Evolutionary conservation across 23 tunicate genomes (phyloP).

Genomic region (Diplosoma virens): DNA sequence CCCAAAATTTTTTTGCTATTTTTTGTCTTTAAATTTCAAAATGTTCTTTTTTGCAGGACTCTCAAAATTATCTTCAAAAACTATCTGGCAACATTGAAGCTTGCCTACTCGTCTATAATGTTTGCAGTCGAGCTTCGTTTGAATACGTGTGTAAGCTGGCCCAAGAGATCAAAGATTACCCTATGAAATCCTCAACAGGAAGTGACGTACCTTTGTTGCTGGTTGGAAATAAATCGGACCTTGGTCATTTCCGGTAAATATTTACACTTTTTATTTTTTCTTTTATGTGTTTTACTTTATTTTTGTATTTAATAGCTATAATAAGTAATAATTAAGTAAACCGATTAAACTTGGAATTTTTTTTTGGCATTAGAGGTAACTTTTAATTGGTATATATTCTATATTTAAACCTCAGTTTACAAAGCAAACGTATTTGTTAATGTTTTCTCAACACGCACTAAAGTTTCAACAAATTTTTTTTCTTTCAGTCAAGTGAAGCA

Average conservation of each 20-base stretch:
- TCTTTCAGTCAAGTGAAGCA: slow-evolving; percentile 43
- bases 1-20: no score
- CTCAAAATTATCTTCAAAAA: slow-evolving; percentile 2
- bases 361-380: no score
- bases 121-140: slow-evolving; percentile 38
- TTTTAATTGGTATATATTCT: no score
- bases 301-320: no score
- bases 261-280: no score
- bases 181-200: background rate
- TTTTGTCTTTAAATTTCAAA: background rate
- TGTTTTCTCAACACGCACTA: no score
- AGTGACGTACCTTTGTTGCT: slow-evolving; percentile 14
- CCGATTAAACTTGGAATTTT: no score
- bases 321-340: no score
- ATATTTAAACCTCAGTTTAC: no score
- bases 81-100: slow-evolving; percentile 10
- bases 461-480: no score
- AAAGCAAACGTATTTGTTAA: no score
- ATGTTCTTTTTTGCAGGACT: slow-evolving; percentile 8
- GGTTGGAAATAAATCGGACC: slow-evolving; percentile 46
- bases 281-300: no score
- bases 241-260: slow-evolving; percentile 19
- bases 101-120: slow-evolving; percentile 26
- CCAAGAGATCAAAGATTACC: background rate
- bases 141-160: slow-evolving; percentile 31